These are phyloP conservation scores for Sericinus montela DNA, from an alignment of 2,888 invertebrate species.

Conservation along the genomic window DNA sequence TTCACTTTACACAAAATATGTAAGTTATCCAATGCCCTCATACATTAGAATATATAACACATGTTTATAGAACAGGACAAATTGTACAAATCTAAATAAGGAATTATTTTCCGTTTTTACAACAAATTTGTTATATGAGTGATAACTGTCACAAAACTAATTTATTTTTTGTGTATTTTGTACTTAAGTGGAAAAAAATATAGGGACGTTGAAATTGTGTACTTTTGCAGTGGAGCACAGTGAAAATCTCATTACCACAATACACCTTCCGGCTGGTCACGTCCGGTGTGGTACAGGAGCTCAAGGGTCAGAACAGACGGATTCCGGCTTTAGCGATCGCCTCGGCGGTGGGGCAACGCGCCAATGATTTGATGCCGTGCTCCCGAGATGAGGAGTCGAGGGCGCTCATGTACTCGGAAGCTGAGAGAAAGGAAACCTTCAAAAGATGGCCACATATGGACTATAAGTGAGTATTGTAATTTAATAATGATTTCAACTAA, in stretches of 20 bases:
- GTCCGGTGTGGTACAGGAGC: constrained; percentile 87
- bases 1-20: too few species aligned
- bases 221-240: constrained; percentile 90
- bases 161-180: too few species aligned
- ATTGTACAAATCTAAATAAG: too few species aligned
- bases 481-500: too few species aligned
- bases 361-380: constrained; percentile 86
- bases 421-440: constrained; percentile 93
- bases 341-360: constrained; percentile 92
- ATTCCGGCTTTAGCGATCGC: constrained; percentile 93
- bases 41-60: too few species aligned
- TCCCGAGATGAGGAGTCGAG: constrained; percentile 69
- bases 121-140: too few species aligned
- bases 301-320: constrained; percentile 89
- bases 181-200: too few species aligned
- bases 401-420: constrained; percentile 93
- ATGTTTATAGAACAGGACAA: too few species aligned
- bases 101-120: too few species aligned
- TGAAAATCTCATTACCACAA: constrained; percentile 89
- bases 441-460: constrained; percentile 98
- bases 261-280: constrained; percentile 89
- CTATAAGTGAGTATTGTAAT: constrained; percentile 85
- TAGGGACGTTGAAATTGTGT: too few species aligned
- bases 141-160: too few species aligned
- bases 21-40: too few species aligned